Base-by-base conservation (phyloP, 2,113 vertebrate genomes). In the Chitala chitala region DNA sequence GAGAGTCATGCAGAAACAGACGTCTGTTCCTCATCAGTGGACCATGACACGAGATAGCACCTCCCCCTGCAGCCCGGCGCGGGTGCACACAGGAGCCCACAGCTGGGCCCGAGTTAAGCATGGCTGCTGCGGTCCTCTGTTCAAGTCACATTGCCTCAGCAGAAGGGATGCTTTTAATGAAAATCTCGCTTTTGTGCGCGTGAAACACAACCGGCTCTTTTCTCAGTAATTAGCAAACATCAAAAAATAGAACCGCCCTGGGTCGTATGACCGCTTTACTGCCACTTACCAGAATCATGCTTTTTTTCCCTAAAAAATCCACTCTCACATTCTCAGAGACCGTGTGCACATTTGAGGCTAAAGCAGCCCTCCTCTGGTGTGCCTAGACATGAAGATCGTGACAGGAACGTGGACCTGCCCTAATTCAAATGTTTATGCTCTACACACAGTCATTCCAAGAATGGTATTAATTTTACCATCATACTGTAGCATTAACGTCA, bases 391-490 rank as follows among this genome's bases (percentile, higher is more conserved):
- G 29, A n/a, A 17, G 1, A 15, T n/a, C n/a, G n/a, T 38, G 59
- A 29, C 33, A 38, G 24, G 31, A 6, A 69, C 20, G 46, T 53
- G 40, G n/a, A 46, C 7, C 54, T 13, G 8, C 22, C 40, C 54
- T 9, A 6, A 29, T 44, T 24, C 24, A 46, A 46, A 58, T 31
- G 54, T 72, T 61, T 48, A 72, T 33, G 55, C n/a, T 61, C 33
- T 29, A 42, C 54, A 72, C 42, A 48, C 31, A 38, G 38, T 5
- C 71, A 48, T 59, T 46, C 71, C 54, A 15, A 40, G 38, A 7
- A 31, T 59, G 53, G 70, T 58, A 58, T 72, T 59, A 46, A 72
- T 72, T 44, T 46, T 36, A 12, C n/a, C 70, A 26, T 31, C 55
- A 20, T 24, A 48, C 38, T 29, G 55, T 31, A 17, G 38, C 54